phyloP scores from a whole-genome alignment of 2,113 vertebrate genomes.

The Oncorhynchus kisutch region DNA sequence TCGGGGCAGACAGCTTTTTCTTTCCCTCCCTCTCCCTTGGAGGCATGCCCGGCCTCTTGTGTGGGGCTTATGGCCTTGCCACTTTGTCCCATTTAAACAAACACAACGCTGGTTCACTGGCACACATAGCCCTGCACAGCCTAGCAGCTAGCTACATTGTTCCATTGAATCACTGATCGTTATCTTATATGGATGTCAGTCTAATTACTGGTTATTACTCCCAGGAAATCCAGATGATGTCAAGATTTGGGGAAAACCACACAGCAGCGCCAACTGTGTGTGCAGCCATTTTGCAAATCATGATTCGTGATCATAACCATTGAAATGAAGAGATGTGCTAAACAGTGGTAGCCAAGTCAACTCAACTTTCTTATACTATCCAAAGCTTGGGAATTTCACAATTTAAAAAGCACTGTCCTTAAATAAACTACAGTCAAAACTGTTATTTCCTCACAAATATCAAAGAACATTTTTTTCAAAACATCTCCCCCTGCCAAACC shows the following conservation, averaged over 20 bases:
- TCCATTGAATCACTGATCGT: not conserved
- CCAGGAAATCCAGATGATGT: not conserved
- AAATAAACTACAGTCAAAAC: too few species aligned
- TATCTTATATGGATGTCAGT: not conserved
- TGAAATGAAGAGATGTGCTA: too few species aligned
- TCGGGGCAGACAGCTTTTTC: not conserved
- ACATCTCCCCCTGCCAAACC: too few species aligned
- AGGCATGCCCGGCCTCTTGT: not conserved
- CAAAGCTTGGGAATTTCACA: too few species aligned
- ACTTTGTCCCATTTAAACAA: slow-evolving; percentile 4
- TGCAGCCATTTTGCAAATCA: too few species aligned
- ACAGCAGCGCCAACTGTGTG: too few species aligned
- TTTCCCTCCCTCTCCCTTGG: not conserved
- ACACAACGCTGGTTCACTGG: not conserved
- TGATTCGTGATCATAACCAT: too few species aligned
- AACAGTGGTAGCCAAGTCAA: too few species aligned
- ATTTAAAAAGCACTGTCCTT: too few species aligned
- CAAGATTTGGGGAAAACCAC: not conserved
- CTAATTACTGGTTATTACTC: not conserved
- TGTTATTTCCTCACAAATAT: too few species aligned
- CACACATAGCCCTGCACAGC: not conserved
- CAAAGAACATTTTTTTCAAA: too few species aligned
- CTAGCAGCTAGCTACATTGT: not conserved
- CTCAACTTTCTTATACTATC: too few species aligned
- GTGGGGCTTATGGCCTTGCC: not conserved